Evolutionary conservation across 2,113 vertebrate genomes (phyloP).

Genomic region (Colaptes auratus): DNA sequence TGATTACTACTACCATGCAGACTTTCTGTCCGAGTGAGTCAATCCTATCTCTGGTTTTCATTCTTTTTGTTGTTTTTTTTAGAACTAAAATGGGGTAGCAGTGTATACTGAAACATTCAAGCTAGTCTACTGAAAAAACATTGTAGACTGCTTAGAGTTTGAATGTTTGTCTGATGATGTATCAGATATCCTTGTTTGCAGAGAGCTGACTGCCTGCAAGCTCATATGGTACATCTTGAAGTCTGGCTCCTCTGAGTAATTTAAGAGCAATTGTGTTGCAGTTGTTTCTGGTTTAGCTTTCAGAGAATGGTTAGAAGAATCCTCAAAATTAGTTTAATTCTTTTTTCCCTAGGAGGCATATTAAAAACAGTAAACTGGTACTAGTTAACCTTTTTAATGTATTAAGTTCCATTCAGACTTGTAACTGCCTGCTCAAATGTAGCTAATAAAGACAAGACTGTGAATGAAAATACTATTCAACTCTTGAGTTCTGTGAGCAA

Average conservation of each 20-base stretch:
- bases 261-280: background rate
- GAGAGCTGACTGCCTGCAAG: background rate
- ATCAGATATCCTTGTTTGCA: background rate
- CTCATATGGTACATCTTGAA: background rate
- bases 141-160: background rate
- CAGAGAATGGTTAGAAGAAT: background rate
- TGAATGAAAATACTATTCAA: background rate
- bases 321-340: background rate
- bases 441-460: background rate
- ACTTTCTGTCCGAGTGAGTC: constrained; percentile 95
- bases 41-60: background rate
- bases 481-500: background rate
- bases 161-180: background rate
- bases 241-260: background rate
- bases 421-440: background rate
- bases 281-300: background rate
- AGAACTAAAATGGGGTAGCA: background rate
- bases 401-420: background rate
- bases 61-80: background rate
- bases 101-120: background rate
- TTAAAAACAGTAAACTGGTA: background rate
- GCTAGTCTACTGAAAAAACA: background rate
- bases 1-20: constrained; percentile 98
- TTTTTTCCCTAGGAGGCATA: background rate
- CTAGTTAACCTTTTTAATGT: background rate